A percentile compares a stretch with the other conserved stretches of the same genome.
phyloP scores from a whole-genome alignment of 2,113 vertebrate species.

The Perca fluviatilis region DNA sequence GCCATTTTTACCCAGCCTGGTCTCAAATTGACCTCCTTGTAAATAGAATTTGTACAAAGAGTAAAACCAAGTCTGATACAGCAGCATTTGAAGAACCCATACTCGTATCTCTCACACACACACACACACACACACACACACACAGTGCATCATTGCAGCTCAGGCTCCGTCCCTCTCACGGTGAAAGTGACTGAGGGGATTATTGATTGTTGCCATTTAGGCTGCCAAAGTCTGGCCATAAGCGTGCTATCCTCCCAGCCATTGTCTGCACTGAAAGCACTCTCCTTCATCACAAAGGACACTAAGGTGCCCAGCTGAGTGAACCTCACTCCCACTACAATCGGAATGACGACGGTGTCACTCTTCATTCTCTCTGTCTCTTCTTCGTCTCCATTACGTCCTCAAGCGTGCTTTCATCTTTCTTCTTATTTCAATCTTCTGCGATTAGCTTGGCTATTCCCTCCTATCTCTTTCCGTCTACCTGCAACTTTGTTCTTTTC shows the following conservation, averaged over 20 bases:
- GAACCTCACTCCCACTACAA: constrained; percentile 15
- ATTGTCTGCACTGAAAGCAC: constrained; percentile 48
- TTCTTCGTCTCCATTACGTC: constrained; percentile 1
- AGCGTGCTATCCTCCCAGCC: constrained; percentile 45
- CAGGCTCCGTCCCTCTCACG: constrained; percentile 20
- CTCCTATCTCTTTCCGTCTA: background rate
- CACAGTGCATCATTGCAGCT: constrained; percentile 20
- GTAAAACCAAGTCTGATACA: constrained; percentile 14
- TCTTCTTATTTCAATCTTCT: background rate
- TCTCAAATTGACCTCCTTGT: constrained; percentile 24
- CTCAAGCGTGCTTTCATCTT: background rate
- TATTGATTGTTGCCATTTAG: constrained; percentile 69
- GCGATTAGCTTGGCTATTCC: constrained; percentile 3
- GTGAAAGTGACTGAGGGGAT: constrained; percentile 47
- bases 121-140: background rate
- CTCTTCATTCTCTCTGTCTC: constrained; percentile 17
- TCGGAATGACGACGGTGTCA: constrained; percentile 20
- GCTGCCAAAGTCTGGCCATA: constrained; percentile 53
- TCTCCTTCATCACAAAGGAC: constrained; percentile 63
- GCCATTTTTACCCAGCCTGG: constrained; percentile 1
- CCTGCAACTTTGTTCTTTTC: constrained; percentile 4
- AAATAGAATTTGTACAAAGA: constrained; percentile 35
- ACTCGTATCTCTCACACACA: background rate
- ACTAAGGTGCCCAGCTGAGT: constrained; percentile 17
- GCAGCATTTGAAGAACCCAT: constrained; percentile 23